Percentiles rank a stretch among this genome's conserved stretches.
These are phyloP conservation scores for Belonocnema kinseyi DNA, from an alignment of 1,140 invertebrate genomes.

Conservation along the genomic window DNA sequence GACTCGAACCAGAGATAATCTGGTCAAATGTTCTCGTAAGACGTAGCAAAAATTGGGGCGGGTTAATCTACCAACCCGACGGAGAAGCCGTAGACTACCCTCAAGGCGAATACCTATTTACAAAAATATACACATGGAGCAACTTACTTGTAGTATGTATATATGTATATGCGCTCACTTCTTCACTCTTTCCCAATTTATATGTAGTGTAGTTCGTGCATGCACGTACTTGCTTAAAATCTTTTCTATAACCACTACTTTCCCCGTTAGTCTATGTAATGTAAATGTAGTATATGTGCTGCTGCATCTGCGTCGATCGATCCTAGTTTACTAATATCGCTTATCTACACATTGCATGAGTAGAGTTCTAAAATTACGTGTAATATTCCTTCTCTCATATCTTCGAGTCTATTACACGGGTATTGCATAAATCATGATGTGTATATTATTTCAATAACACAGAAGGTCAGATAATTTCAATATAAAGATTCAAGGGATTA, in stretches of 20 bases:
- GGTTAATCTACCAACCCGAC: conserved; percentile 53
- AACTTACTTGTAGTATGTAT: conserved; percentile 65
- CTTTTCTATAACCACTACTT: conserved; percentile 70
- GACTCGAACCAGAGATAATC: conserved; percentile 35
- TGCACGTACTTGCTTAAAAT: conserved; percentile 42
- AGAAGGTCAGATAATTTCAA: not conserved
- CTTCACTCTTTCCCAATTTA: conserved; percentile 6
- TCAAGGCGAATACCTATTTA: conserved; percentile 74
- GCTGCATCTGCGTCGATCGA: conserved; percentile 21
- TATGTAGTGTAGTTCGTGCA: conserved; percentile 32
- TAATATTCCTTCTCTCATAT: not conserved
- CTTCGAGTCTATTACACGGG: too few relatives aligned
- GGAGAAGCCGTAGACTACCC: conserved; percentile 50
- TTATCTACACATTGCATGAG: conserved; percentile 22
- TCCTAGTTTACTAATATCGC: conserved; percentile 2
- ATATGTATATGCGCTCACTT: conserved; percentile 48
- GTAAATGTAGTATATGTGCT: conserved; percentile 63
- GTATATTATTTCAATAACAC: not conserved
- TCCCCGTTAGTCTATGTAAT: conserved; percentile 70
- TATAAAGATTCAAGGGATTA: too few relatives aligned
- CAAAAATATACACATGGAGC: conserved; percentile 76
- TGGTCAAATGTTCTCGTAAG: conserved; percentile 58
- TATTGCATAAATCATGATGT: too few relatives aligned
- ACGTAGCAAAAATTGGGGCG: conserved; percentile 70
- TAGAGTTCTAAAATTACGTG: conserved; percentile 27